Percentiles rank a stretch among this genome's conserved stretches.
phyloP scores from a whole-genome alignment of 2,113 vertebrate species.

The Emydura subglobosa region DNA sequence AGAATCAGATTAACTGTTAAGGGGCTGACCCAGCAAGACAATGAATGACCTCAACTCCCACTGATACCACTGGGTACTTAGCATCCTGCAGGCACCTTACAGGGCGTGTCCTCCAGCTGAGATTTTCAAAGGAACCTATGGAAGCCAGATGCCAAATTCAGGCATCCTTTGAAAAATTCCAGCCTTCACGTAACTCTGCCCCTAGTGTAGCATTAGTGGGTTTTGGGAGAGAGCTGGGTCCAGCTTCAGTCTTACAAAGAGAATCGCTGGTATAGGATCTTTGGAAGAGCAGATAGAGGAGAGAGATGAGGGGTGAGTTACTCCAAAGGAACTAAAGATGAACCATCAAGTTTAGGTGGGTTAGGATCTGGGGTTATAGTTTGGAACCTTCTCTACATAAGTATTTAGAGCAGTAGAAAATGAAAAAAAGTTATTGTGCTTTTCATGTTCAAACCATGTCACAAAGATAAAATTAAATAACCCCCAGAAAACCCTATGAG shows the following conservation, averaged over 20 bases:
- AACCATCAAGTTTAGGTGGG: neutral
- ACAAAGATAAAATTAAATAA: neutral
- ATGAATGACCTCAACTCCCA: neutral
- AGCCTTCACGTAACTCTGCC: neutral
- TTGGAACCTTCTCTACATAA: neutral
- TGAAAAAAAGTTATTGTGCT: neutral
- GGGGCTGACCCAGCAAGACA: neutral
- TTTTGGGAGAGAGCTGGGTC: neutral
- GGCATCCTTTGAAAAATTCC: neutral
- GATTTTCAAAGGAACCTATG: neutral
- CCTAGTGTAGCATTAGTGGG: neutral
- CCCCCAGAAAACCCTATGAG: neutral
- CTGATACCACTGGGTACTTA: neutral
- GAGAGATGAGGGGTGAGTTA: neutral
- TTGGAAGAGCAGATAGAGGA: neutral
- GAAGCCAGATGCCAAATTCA: neutral
- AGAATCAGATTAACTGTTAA: neutral
- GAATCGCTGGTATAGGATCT: neutral
- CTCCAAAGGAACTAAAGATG: neutral
- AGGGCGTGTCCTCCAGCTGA: neutral
- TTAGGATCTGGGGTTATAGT: neutral
- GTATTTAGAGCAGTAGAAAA: neutral
- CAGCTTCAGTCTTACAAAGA: neutral
- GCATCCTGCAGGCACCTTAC: neutral
- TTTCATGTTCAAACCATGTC: neutral